Percentiles rank a stretch among this genome's conserved stretches.
phyloP scores from a whole-genome alignment of 1,140 invertebrate genomes.

The Drosophila oshimai region DNA sequence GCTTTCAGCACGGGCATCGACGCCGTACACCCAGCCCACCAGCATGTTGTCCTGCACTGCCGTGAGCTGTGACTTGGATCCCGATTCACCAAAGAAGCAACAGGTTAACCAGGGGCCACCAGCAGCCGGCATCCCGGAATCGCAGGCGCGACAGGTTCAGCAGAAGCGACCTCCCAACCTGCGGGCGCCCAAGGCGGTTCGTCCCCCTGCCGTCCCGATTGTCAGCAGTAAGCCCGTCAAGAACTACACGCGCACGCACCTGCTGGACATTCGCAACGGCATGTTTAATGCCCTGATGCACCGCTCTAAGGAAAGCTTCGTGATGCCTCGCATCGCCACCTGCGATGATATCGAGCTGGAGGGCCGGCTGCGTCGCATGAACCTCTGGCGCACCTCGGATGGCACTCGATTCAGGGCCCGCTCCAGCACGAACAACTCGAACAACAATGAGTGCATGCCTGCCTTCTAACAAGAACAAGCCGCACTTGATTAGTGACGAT shows the following conservation, averaged over 20 bases:
- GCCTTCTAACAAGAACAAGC: conserved; percentile 65
- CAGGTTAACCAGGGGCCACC: not conserved
- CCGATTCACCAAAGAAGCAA: conserved; percentile 42
- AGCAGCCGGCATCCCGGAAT: not conserved
- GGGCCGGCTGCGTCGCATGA: conserved; percentile 67
- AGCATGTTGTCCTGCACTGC: conserved; percentile 63
- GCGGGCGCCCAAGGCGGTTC: conserved; percentile 11
- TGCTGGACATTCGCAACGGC: conserved; percentile 65
- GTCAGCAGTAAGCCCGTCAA: not conserved
- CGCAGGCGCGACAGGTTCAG: not conserved
- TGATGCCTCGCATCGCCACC: conserved; percentile 71
- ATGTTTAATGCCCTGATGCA: conserved; percentile 55
- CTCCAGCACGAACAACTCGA: not conserved
- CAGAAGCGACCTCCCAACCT: conserved; percentile 8
- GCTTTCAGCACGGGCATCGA: conserved; percentile 69
- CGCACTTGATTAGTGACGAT: conserved; percentile 64
- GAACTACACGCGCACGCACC: conserved; percentile 53
- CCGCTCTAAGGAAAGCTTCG: conserved; percentile 45
- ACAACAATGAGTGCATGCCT: conserved; percentile 61
- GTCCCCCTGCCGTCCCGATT: not conserved
- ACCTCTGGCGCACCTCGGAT: conserved; percentile 61
- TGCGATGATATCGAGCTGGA: conserved; percentile 79
- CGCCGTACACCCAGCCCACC: conserved; percentile 62
- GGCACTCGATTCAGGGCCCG: conserved; percentile 27
- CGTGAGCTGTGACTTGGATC: conserved; percentile 67